Conservation (phyloP, 2,113 vertebrate species). For the Megaceryle maxima region DNA sequence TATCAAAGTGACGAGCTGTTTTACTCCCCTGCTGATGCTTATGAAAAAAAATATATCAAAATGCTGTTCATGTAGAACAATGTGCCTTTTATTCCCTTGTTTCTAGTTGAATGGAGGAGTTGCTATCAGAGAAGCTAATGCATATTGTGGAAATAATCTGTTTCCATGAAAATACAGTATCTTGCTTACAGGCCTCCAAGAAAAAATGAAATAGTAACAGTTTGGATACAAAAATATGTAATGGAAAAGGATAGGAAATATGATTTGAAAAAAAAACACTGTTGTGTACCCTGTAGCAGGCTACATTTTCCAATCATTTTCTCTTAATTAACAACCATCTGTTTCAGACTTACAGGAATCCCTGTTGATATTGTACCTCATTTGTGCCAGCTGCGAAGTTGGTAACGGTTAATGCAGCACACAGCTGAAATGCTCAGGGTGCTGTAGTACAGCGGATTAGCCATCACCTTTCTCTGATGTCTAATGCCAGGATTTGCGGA, state of each 20-base stretch:
- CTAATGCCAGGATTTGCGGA: not conserved
- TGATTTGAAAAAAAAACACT: not conserved
- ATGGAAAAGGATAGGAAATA: not conserved
- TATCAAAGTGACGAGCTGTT: conserved; percentile 18
- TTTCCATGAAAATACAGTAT: not conserved
- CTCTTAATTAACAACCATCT: conserved; percentile 3
- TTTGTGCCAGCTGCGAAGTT: not conserved
- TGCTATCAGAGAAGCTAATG: not conserved
- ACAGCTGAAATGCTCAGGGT: not conserved
- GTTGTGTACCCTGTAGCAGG: not conserved
- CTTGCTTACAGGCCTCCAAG: not conserved
- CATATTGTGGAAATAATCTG: not conserved
- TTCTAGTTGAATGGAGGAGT: not conserved
- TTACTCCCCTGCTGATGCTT: conserved; percentile 7
- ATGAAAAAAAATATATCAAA: not conserved
- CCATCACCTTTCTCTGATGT: not conserved
- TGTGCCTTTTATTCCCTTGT: not conserved
- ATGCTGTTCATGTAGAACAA: not conserved
- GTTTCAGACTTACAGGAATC: not conserved
- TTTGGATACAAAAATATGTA: not conserved
- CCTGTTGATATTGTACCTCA: not conserved
- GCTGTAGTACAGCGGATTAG: not conserved
- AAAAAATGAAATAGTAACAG: not conserved
- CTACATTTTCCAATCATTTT: not conserved
- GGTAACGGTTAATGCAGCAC: not conserved